A percentile compares a stretch with the other conserved stretches of the same genome.
These are phyloP conservation scores for Pachycephala philippinensis DNA, from an alignment of 2,113 vertebrate genomes.

Conservation along the genomic window DNA sequence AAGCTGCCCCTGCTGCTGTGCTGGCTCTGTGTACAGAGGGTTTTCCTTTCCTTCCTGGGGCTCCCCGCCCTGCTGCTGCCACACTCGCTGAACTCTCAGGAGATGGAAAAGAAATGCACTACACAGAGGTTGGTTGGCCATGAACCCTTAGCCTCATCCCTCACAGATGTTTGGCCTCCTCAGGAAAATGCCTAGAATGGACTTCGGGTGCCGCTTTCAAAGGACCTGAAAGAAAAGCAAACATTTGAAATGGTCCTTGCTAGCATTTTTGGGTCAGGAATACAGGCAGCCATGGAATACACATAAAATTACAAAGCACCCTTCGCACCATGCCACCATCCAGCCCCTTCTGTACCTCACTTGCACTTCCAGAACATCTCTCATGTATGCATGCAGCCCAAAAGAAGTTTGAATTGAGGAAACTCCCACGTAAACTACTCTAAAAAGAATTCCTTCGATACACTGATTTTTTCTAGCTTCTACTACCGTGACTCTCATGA, in stretches of 20 bases:
- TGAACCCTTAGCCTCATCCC: background rate
- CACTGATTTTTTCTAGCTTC: background rate
- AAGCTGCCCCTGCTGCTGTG: background rate
- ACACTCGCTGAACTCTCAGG: fast-evolving
- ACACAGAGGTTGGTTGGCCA: background rate
- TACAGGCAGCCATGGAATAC: background rate
- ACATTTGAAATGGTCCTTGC: fast-evolving
- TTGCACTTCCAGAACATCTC: background rate
- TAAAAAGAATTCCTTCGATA: background rate
- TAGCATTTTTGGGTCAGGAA: background rate
- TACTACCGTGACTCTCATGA: fast-evolving
- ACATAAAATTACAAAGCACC: background rate
- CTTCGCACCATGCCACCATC: background rate
- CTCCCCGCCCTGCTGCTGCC: fast-evolving
- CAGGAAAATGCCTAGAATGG: background rate
- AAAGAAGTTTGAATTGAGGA: background rate
- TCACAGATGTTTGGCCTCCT: background rate
- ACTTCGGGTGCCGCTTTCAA: background rate
- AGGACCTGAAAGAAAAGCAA: background rate
- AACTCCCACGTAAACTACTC: background rate
- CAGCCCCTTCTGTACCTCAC: background rate
- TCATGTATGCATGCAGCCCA: fast-evolving
- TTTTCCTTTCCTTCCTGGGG: background rate
- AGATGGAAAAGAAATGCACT: background rate
- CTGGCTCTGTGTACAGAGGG: background rate